Evolutionary conservation across 2,888 invertebrate species (phyloP).

Genomic region (Rhorus exstirpatorius): DNA sequence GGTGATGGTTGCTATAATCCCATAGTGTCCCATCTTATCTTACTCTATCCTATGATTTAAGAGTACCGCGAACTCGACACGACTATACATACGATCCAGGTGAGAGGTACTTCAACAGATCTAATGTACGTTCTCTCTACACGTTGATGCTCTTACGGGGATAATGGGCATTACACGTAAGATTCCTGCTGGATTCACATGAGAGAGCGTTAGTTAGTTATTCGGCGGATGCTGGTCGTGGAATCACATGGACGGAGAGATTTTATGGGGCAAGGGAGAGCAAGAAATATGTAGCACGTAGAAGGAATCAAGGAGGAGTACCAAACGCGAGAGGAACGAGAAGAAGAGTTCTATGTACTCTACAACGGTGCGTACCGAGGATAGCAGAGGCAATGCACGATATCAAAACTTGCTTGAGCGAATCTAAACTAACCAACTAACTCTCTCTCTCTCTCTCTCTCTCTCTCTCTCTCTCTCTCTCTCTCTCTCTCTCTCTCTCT

Average conservation of each 20-base stretch:
- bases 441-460: constrained; percentile 76
- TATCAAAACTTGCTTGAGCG: constrained; percentile 83
- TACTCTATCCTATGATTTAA: neutral
- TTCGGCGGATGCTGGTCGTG: constrained; percentile 36
- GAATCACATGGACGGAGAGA: constrained; percentile 57
- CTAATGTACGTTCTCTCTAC: constrained; percentile 7
- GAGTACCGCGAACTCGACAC: constrained; percentile 1
- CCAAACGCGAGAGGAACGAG: constrained; percentile 63
- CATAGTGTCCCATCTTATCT: neutral
- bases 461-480: constrained; percentile 76
- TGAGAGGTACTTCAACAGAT: constrained; percentile 39
- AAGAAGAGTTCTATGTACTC: constrained; percentile 46
- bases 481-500: constrained; percentile 77
- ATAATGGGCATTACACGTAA: constrained; percentile 44
- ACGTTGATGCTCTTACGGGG: constrained; percentile 21
- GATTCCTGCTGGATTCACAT: constrained; percentile 43
- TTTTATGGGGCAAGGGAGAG: constrained; percentile 41
- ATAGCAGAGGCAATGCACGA: constrained; percentile 74
- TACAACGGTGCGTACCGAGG: constrained; percentile 51
- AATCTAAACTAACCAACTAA: constrained; percentile 84
- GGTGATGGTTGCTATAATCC: neutral
- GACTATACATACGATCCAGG: constrained; percentile 16
- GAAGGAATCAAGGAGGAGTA: constrained; percentile 62
- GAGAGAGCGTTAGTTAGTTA: constrained; percentile 53
- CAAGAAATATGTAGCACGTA: constrained; percentile 49